Evolutionary conservation across 2,113 vertebrate genomes (phyloP).

Genomic region (Numenius arquata): DNA sequence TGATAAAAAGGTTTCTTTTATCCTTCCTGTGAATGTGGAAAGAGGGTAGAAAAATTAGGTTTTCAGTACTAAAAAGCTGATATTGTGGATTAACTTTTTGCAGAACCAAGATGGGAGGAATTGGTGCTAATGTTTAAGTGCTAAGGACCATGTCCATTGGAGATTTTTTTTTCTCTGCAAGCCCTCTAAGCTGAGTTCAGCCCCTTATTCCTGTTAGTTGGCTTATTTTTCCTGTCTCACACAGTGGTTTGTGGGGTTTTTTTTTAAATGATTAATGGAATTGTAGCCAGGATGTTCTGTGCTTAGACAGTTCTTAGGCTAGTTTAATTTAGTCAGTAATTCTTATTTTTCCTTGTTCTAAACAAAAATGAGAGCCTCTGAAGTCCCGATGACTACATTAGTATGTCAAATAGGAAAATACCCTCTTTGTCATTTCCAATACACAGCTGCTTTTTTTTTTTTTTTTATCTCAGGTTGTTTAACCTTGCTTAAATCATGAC

Average conservation of each 20-base stretch:
- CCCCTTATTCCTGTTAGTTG: neutral
- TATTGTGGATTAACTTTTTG: neutral
- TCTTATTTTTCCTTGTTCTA: neutral
- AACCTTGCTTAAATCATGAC: conserved; percentile 60
- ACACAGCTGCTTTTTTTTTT: neutral
- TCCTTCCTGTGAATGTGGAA: neutral
- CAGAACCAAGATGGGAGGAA: neutral
- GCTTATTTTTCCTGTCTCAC: neutral
- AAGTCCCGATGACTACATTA: neutral
- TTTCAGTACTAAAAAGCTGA: neutral
- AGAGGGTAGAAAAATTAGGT: neutral
- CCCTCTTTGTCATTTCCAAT: neutral
- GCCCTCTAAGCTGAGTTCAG: neutral
- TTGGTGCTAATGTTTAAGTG: neutral
- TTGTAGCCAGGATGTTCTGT: neutral
- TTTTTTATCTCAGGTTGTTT: neutral
- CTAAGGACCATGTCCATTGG: rapidly evolving
- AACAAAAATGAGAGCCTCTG: neutral
- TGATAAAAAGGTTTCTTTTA: neutral
- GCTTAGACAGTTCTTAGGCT: neutral
- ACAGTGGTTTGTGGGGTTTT: rapidly evolving
- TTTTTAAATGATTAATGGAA: neutral
- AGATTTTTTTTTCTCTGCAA: neutral
- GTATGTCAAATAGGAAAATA: neutral
- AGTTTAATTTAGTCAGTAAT: neutral